Conservation (phyloP, 2,113 vertebrate species). For the Trachemys scripta region DNA sequence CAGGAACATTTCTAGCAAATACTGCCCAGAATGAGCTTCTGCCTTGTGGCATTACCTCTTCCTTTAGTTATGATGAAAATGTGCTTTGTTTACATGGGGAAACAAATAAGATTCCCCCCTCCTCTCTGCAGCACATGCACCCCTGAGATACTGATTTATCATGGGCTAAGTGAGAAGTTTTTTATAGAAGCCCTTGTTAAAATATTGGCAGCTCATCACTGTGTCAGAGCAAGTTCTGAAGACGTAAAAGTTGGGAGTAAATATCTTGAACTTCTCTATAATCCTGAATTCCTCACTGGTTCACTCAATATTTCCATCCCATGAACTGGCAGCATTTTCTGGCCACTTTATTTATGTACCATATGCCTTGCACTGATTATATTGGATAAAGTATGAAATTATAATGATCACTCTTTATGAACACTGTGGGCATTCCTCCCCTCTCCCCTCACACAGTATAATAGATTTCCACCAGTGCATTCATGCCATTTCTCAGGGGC, state of each 20-base stretch:
- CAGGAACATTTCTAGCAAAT: neutral
- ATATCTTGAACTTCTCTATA: fast-evolving
- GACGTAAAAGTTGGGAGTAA: neutral
- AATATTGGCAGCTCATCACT: neutral
- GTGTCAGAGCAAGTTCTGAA: fast-evolving
- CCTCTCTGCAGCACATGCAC: neutral
- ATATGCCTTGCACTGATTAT: neutral
- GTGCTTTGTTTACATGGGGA: neutral
- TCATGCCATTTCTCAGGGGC: neutral
- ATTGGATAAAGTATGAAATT: neutral
- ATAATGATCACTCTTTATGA: neutral
- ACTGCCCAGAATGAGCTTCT: neutral
- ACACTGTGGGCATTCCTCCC: fast-evolving
- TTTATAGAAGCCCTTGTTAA: neutral
- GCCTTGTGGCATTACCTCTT: neutral
- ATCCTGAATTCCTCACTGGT: fast-evolving
- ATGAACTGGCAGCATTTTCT: neutral
- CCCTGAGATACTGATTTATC: neutral
- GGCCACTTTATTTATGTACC: fast-evolving
- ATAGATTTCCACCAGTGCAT: neutral
- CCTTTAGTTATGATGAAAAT: neutral
- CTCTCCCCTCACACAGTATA: neutral
- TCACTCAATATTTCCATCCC: neutral
- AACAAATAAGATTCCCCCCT: neutral
- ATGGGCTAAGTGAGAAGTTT: neutral